Evolutionary conservation across 1,140 invertebrate genomes (phyloP).

Genomic region (Doryteuthis pealeii): DNA sequence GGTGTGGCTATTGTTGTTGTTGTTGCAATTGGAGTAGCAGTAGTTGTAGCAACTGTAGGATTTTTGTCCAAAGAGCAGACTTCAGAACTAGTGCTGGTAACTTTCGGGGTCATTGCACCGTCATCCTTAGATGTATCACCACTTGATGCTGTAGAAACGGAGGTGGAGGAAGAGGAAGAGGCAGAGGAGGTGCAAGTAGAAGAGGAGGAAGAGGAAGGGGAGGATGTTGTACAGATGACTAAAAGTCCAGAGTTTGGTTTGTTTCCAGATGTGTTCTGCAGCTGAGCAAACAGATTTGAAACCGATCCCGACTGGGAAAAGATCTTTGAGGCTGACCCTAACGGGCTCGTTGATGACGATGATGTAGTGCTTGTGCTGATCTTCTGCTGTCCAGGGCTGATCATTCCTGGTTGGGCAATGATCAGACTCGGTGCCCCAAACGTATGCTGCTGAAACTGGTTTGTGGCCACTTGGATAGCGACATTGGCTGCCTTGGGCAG

Average conservation of each 20-base stretch:
- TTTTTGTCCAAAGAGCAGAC: too few species aligned
- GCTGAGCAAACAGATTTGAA: conserved; percentile 14
- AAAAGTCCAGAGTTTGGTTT: not conserved
- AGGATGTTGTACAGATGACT: not conserved
- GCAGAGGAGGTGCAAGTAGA: not conserved
- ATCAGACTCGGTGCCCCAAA: conserved; percentile 7
- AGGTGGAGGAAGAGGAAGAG: not conserved
- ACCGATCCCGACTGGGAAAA: conserved; percentile 29
- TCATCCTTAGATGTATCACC: not conserved
- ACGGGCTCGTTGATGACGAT: conserved; percentile 16
- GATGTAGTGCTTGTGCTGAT: not conserved
- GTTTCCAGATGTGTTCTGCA: not conserved
- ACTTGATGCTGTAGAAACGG: not conserved
- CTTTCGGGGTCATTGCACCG: not conserved
- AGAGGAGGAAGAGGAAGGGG: not conserved
- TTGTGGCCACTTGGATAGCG: not conserved
- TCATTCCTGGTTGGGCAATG: not conserved
- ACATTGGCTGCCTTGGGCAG: not conserved
- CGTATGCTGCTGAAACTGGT: conserved; percentile 5
- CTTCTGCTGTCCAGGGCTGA: not conserved
- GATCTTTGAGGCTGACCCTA: conserved; percentile 42
- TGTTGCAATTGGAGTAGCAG: too few species aligned
- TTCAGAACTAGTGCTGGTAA: too few species aligned
- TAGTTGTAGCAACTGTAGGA: too few species aligned
- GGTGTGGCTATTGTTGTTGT: too few species aligned